Conservation (phyloP, 64 coral and sea anemone genomes). For the Cladopsammia gracilis region DNA sequence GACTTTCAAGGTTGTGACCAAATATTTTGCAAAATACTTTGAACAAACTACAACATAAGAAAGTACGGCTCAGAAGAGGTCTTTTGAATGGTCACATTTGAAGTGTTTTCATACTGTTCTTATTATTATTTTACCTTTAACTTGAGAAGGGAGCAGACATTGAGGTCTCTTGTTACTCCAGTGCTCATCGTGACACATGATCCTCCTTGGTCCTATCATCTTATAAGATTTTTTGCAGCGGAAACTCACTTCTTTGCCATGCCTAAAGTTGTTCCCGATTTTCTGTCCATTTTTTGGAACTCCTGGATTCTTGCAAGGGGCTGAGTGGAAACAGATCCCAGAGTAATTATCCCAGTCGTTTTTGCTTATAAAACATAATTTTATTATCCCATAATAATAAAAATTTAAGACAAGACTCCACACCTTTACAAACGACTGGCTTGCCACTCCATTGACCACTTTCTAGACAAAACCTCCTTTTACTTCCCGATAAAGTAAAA, state of each 20-base stretch:
- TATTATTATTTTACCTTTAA: constrained; percentile 24
- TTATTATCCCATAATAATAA: too few relatives aligned
- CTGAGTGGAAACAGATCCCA: neutral
- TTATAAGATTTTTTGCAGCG: neutral
- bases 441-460: constrained; percentile 34
- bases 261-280: constrained; percentile 44
- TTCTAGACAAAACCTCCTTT: neutral
- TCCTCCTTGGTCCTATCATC: constrained; percentile 27
- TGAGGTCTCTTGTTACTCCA: constrained; percentile 29
- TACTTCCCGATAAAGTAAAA: neutral
- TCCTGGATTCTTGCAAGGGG: constrained; percentile 52
- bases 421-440: constrained; percentile 15
- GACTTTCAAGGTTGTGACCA: too few relatives aligned
- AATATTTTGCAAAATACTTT: too few relatives aligned
- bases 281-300: constrained; percentile 19
- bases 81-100: too few relatives aligned
- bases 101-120: too few relatives aligned
- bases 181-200: constrained; percentile 4
- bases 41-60: too few relatives aligned
- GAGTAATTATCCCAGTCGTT: too few relatives aligned
- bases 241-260: constrained; percentile 31
- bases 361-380: too few relatives aligned
- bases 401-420: too few relatives aligned
- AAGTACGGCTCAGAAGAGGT: too few relatives aligned
- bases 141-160: constrained; percentile 17